Evolutionary conservation across 2,113 vertebrate genomes (phyloP).

Genomic region (Athene cunicularia): DNA sequence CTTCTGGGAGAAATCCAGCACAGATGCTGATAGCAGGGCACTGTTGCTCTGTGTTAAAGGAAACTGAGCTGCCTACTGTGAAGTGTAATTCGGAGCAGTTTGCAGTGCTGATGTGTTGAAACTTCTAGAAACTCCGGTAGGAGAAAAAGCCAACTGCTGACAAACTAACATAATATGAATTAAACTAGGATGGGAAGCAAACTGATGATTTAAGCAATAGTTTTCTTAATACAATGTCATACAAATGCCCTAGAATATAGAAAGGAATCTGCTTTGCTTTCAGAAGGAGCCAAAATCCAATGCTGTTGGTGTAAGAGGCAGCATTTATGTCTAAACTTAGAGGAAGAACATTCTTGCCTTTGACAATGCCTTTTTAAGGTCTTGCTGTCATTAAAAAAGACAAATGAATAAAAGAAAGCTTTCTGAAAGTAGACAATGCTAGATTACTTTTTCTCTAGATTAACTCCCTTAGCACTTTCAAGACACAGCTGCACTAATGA

Average conservation of each 20-base stretch:
- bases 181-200: neutral
- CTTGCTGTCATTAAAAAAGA: neutral
- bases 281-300: neutral
- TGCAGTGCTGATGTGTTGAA: accelerated
- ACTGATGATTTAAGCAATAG: neutral
- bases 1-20: too few relatives aligned
- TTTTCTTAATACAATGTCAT: neutral
- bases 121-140: neutral
- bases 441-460: neutral
- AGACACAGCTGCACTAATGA: neutral
- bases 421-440: neutral
- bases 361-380: neutral
- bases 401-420: neutral
- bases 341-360: neutral
- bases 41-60: too few relatives aligned
- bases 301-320: neutral
- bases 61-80: accelerated
- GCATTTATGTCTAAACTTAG: neutral
- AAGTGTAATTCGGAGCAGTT: accelerated
- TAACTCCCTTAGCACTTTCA: neutral
- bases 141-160: neutral
- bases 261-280: neutral
- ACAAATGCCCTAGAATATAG: neutral
- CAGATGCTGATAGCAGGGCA: too few relatives aligned
- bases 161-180: neutral